These are phyloP conservation scores for Drosophila mayaguana DNA, from an alignment of 2,888 invertebrate species.

Conservation along the genomic window DNA sequence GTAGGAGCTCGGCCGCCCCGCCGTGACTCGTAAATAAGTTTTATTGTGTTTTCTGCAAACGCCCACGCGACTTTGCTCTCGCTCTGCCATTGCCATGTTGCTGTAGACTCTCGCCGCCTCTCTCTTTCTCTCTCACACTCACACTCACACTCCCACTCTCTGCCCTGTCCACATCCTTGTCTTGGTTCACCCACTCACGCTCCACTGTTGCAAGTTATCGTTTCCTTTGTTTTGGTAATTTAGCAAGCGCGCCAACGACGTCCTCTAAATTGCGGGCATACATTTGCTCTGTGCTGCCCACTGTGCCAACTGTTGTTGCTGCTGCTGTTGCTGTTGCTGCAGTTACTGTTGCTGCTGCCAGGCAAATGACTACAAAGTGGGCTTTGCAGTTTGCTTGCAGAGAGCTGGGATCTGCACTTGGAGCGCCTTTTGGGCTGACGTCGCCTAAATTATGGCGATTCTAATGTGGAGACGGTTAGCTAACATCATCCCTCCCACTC, in stretches of 20 bases:
- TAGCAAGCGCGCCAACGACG: constrained; percentile 79
- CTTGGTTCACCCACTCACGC: constrained; percentile 17
- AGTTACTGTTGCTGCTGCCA: constrained; percentile 47
- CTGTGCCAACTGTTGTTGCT: constrained; percentile 37
- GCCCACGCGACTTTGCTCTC: constrained; percentile 42
- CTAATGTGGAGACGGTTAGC: constrained; percentile 66
- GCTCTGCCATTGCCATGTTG: constrained; percentile 1
- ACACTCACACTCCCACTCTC: no score
- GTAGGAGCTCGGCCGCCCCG: constrained; percentile 64
- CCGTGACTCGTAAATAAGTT: constrained; percentile 83
- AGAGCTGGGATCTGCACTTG: constrained; percentile 30
- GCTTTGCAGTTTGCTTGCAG: constrained; percentile 34
- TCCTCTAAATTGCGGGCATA: constrained; percentile 81
- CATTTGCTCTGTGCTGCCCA: constrained; percentile 67
- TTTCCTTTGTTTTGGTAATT: constrained; percentile 80
- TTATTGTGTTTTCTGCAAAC: constrained; percentile 77
- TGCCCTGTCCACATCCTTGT: constrained; percentile 17
- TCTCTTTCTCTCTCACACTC: constrained; percentile 12
- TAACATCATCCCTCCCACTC: neutral
- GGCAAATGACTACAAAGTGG: constrained; percentile 81
- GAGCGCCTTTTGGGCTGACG: constrained; percentile 51
- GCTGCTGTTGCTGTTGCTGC: constrained; percentile 22
- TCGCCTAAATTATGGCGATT: constrained; percentile 74
- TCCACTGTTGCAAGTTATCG: constrained; percentile 72
- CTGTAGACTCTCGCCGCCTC: neutral